Base-by-base conservation (phyloP, 2,888 invertebrate species). In the Cantharis flavilabris region DNA sequence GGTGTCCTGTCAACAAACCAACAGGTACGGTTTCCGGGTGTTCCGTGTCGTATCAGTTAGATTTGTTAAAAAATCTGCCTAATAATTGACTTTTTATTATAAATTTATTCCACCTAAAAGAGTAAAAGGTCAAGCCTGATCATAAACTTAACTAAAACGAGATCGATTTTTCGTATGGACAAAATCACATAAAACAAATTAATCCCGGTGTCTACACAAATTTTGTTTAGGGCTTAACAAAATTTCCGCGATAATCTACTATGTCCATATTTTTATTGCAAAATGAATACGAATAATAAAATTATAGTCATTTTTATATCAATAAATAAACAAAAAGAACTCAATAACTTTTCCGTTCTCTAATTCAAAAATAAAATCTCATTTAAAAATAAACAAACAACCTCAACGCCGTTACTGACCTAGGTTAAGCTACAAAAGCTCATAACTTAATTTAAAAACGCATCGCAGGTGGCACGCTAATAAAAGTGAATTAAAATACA, bases 401-500 rank as follows among this genome's bases (percentile, higher is more conserved):
- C 70, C 63, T 64, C 73, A 14, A 70, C 62, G 62, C 10, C 23
- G 70, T 82, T 67, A 67, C 81, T 77, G 84, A 85, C 85, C 85
- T 85, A 80, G 77, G 80, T 14, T 80, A 85, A 84, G 76, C 76
- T 74, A 75, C 81, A 85, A 84, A 85, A 85, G 83, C 83, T 82
- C 83, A 84, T 83, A 83, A 84, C 82, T 84, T 82, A 83, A 85
- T 83, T 84, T 82, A 83, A 83, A 84, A 84, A 83, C 81, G 82
- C 81, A 80, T 81, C 80, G 80, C 81, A 81, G 81, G 81, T 83
- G 81, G 80, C 74, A 76, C 74, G 76, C 74, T 80, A 79, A 79
- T 80, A 80, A 79, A 79, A 79, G 74, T 79, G 79, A 72, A 76
- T 73, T 78, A 80, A 80, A 81, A 79, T 80, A 80, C 77, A 79